Evolutionary conservation across 2,888 invertebrate species (phyloP).

Genomic region (Machimus rusticus): DNA sequence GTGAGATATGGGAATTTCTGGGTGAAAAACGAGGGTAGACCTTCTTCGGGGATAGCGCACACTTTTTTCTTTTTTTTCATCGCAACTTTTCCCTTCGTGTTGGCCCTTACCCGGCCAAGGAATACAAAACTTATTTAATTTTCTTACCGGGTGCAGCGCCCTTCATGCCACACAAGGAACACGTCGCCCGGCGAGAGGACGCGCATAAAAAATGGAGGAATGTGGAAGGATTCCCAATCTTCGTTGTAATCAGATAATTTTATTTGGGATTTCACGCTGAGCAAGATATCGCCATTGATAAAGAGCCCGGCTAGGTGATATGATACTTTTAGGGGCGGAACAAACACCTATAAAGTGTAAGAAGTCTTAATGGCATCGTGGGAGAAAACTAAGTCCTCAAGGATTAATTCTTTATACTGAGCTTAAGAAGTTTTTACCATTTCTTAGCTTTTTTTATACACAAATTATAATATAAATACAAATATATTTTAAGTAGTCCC

Average conservation of each 20-base stretch:
- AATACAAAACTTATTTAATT: constrained; percentile 45
- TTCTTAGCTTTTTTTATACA: too few species aligned
- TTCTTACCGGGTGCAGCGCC: not conserved
- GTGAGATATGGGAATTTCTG: constrained; percentile 43
- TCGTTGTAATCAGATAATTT: constrained; percentile 46
- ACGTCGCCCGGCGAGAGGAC: not conserved
- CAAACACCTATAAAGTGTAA: not conserved
- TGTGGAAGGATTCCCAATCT: constrained; percentile 34
- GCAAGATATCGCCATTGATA: constrained; percentile 36
- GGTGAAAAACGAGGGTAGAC: constrained; percentile 5
- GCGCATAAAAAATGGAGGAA: constrained; percentile 7
- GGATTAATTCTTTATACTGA: not conserved
- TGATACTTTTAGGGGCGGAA: constrained; percentile 13
- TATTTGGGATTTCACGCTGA: constrained; percentile 42
- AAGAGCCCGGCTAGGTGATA: not conserved
- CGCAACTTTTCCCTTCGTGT: not conserved
- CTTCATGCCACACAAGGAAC: not conserved
- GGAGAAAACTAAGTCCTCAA: not conserved
- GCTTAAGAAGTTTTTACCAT: too few species aligned
- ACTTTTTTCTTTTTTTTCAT: not conserved
- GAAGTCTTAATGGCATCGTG: constrained; percentile 9
- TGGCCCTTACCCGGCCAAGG: not conserved
- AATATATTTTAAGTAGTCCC: too few species aligned
- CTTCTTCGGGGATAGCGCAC: not conserved
- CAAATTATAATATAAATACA: too few species aligned